These are phyloP conservation scores for Chloropsis hardwickii DNA, from an alignment of 2,113 vertebrate species.

Conservation along the genomic window DNA sequence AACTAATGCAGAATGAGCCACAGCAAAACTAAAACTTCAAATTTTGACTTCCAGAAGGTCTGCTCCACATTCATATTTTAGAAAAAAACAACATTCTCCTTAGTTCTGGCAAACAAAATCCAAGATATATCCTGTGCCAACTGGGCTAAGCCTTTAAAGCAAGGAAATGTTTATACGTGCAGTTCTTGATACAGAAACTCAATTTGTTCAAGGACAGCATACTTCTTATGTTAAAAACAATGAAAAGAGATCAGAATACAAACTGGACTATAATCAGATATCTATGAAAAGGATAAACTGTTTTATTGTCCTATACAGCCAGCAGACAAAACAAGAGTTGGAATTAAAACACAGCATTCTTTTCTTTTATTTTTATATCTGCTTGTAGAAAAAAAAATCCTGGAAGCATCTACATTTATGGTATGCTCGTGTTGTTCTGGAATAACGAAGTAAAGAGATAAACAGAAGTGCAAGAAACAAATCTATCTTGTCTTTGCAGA, in stretches of 20 bases:
- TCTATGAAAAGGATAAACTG: neutral
- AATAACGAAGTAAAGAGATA: neutral
- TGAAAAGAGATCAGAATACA: neutral
- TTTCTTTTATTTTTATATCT: neutral
- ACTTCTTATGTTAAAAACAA: neutral
- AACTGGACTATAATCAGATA: neutral
- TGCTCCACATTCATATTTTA: neutral
- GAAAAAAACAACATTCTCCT: neutral
- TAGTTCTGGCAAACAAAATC: neutral
- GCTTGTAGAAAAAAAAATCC: neutral
- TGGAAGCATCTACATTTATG: neutral
- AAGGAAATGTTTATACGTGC: neutral
- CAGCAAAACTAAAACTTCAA: neutral
- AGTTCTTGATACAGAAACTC: neutral
- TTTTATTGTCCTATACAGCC: neutral
- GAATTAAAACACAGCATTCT: neutral
- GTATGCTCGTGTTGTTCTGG: neutral
- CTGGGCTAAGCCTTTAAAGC: neutral
- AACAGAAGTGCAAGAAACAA: neutral
- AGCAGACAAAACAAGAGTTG: neutral
- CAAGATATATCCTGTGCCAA: neutral
- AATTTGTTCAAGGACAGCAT: neutral
- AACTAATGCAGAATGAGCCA: neutral
- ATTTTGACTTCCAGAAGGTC: neutral
- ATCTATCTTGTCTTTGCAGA: neutral